Base-by-base conservation (phyloP, 2,113 vertebrate genomes). In the Danionella cerebrum region DNA sequence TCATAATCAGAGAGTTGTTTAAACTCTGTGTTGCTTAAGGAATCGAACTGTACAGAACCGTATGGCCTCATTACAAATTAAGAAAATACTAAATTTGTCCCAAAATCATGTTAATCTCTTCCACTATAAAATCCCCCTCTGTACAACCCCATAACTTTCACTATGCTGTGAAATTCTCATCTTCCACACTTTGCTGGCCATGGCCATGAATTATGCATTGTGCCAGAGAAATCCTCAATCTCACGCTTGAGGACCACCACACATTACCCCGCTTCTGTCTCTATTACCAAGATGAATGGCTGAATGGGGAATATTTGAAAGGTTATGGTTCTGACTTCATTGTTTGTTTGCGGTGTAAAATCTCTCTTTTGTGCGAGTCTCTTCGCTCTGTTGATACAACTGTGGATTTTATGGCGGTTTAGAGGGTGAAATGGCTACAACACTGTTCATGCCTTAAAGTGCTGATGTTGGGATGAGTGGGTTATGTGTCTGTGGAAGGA, bases 151-250 rank as follows among this genome's bases (percentile, higher is more conserved):
- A 82, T 90, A 91, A 91, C 92, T 96, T 91, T 90, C 90, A 92
- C 93, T 91, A 92, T 80, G 82, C 92, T 97, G 92, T 96, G 96
- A 96, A 97, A 97, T 96, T 96, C 90, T 94, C 95, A 98, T 97
- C 94, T 98, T 96, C 94, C 91, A 94, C 93, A 98, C 91, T 96
- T 94, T 96, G 93, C 94, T 93, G 94, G 90, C 89, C 84, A 86
- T 92, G 91, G 86, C 90, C 90, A 98, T 98, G 94, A 98, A 98
- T 98, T 95, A 98, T 98, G 93, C 94, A 98, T 98, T 89, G 91
- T 91, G 91, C 92, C 93, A 93, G 93, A 98, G 93, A 97, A 96
- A 97, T 90, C 89, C 89, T 90, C 89, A 89, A 90, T 98, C 92
- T 97, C 93, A 93, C 93, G 94, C 94, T 96, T 97, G 90, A 90